Evolutionary conservation across 30 jellyfish, hydroid and myxozoan genomes (phyloP), one percentile per base, ranked within the genome.

Genomic region (Hydra vulgaris): DNA sequence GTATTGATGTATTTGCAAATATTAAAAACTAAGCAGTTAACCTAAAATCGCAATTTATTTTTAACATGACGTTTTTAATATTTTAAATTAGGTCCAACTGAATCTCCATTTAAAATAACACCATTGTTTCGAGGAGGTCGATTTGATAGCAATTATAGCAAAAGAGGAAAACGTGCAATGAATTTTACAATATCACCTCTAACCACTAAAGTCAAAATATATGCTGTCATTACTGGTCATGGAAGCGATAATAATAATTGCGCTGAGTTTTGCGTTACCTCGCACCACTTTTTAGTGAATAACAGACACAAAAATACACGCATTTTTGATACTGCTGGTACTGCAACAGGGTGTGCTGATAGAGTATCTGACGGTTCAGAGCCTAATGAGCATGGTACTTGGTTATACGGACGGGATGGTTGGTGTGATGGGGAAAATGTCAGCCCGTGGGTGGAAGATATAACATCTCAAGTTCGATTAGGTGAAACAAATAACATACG

Each of bases 341-440:
- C 98, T 17, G 95, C 98, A 15, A 76, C 86, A 8, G 98, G 98
- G 18, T 92, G 98, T 71, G 98, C 98, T 27, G 98, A 92, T 56
- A 86, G 90, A 23, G 98, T 92, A 7, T 66, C 85, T 15, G 90
- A 85, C 3, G 98, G 98, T 21, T 95, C 94, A 23, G 96, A 87
- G 26, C 98, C 98, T 20, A 92, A 92, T 82, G 98, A 92, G 82
- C 96, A 92, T 71, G 98, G 98, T 15, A 92, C 98, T 15, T 92
- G 98, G 98, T 78, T 92, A 67, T 92, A 92, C 71, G 98, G 98
- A 7, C 96, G 98, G 3, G 89, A 92, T 73, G 98, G 98, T 17
- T 92, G 98, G 98, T 92, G 98, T 55, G 98, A 92, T 69, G 98
- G 98, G 4, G 95, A 92, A 70, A 95, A 92, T 70, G 98, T 92